Evolutionary conservation across 2,888 invertebrate species (phyloP), one percentile per base, ranked within the genome.

Genomic region (Metopia argyrocephala): DNA sequence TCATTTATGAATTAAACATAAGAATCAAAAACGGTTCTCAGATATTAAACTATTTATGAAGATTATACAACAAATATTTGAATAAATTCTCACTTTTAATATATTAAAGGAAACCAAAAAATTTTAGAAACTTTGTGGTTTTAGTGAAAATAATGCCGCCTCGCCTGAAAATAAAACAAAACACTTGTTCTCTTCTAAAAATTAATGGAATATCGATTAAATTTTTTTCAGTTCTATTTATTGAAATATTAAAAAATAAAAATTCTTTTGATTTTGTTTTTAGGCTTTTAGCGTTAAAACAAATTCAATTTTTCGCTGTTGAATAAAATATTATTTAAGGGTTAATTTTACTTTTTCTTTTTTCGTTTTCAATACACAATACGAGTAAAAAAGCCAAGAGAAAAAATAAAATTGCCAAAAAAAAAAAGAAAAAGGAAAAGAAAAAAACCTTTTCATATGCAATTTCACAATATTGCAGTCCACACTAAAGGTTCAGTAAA

Each of bases 281-380:
- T 38, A 38, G 38, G 38, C 15, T 38, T 38, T 15, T 38, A 38
- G 9, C 15, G 1, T 15, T 12, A 38, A 31, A 38, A 15, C 38
- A 38, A 38, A 38, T 38, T 38, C 38, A 38, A 38, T 38, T 38
- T 38, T 38, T 38, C 15, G 38, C 69, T 56, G 69, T 64, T 69
- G 69, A 76, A 76, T 76, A 69, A 76, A 76, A 69, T 64, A 48
- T 76, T 76, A 76, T 56, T 76, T 76, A 76, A 76, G 69, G 69
- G 69, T 69, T 76, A 76, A 69, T 56, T 76, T 68, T 68, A 31
- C 18, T 12, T 31, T 45, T 69, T 69, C 31, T 38, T 56, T 50
- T 76, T 48, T 27, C 38, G 38, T 38, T 38, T 12, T 12, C 9
- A 38, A 38, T 38, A 0, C 2, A 1, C 12, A 38, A 38, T 12